Percentiles rank a stretch among this genome's conserved stretches.
Conservation (phyloP, 2,888 invertebrate species). For the Chymomyza amoena region DNA sequence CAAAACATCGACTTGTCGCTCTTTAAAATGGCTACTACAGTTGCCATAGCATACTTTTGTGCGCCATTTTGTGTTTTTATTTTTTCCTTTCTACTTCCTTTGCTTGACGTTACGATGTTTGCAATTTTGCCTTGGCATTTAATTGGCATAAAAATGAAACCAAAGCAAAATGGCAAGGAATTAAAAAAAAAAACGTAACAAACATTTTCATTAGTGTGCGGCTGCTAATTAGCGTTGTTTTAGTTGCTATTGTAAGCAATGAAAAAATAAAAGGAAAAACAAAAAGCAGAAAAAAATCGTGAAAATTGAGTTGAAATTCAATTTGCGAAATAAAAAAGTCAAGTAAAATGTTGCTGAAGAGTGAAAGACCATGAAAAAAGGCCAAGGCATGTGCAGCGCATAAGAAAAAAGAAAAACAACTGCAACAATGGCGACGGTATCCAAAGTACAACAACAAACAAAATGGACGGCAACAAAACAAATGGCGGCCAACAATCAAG, state of each 20-base stretch:
- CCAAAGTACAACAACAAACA: conserved; percentile 13
- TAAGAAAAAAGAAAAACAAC: conserved; percentile 25
- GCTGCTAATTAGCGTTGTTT: not conserved
- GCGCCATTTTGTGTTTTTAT: conserved; percentile 17
- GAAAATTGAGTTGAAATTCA: conserved; percentile 48
- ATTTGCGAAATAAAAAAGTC: conserved; percentile 59
- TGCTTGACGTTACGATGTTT: not conserved
- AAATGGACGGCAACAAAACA: conserved; percentile 7
- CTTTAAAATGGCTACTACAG: conserved; percentile 1
- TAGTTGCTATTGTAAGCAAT: not conserved
- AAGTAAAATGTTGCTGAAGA: conserved; percentile 5
- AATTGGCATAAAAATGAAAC: conserved; percentile 38
- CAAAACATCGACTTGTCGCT: not conserved
- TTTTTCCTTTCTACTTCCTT: not conserved
- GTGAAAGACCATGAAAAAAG: conserved; percentile 7
- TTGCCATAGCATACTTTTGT: conserved; percentile 53
- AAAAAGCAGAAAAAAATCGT: conserved; percentile 1
- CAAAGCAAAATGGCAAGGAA: conserved; percentile 3
- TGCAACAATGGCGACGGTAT: conserved; percentile 12
- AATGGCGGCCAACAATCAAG: conserved; percentile 50
- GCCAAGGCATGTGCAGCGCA: conserved; percentile 20
- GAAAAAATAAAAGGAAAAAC: not conserved
- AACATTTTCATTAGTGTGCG: not conserved
- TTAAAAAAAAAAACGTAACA: not conserved
- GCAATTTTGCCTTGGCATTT: conserved; percentile 18